Percentiles rank a stretch among this genome's conserved stretches.
phyloP scores from a whole-genome alignment of 2,797 vertebrate genomes.

The Paratrypauchen microcephalus region DNA sequence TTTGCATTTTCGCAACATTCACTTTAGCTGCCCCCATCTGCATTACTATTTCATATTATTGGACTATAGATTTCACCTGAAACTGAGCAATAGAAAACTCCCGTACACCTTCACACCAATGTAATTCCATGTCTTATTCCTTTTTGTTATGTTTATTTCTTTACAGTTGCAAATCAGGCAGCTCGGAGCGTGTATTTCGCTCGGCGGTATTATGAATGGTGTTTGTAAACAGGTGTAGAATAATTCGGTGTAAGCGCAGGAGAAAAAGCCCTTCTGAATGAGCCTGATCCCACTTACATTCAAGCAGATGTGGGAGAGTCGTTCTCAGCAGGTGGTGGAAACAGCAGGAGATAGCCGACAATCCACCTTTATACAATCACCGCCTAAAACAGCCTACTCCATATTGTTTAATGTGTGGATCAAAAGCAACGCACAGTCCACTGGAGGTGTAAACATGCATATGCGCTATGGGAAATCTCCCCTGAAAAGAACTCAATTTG shows the following conservation, averaged over 20 bases:
- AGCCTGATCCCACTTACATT: slow-evolving; percentile 17
- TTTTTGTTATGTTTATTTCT: not conserved
- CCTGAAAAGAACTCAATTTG: too few relatives aligned
- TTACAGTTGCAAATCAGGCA: not conserved
- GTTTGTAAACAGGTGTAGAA: slow-evolving; percentile 16
- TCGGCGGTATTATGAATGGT: not conserved
- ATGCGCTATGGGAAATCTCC: not conserved
- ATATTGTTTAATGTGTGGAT: not conserved
- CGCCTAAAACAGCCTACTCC: not conserved
- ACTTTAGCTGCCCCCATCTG: too few relatives aligned
- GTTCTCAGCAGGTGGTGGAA: not conserved
- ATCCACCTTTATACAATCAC: not conserved
- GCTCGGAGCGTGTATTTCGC: not conserved
- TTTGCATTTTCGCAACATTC: too few relatives aligned
- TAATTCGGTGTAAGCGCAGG: slow-evolving; percentile 18
- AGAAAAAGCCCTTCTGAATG: slow-evolving; percentile 29
- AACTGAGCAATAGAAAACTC: not conserved
- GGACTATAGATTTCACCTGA: not conserved
- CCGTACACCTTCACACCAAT: not conserved
- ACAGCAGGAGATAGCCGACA: not conserved
- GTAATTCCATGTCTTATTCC: not conserved
- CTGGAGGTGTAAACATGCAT: not conserved
- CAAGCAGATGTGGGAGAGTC: slow-evolving; percentile 9
- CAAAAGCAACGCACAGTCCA: not conserved
- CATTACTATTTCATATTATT: not conserved